These are phyloP conservation scores for Heliocidaris erythrogramma DNA, from an alignment of 35 echinoderm and acorn worm genomes.

Conservation along the genomic window DNA sequence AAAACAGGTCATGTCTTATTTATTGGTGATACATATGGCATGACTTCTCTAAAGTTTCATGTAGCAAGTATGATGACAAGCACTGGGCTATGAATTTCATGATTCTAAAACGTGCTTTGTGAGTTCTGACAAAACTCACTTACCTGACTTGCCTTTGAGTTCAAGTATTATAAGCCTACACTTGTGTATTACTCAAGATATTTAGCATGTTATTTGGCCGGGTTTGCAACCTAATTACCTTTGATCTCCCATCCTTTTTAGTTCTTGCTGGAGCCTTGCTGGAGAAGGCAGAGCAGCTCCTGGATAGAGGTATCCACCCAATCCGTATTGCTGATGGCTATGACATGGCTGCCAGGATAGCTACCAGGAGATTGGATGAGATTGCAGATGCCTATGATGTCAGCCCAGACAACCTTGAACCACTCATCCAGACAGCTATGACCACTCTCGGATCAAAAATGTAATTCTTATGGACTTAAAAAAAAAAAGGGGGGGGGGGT, in stretches of 20 bases:
- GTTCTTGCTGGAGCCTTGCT: conserved; percentile 92
- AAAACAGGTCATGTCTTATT: too few species aligned
- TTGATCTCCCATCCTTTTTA: conserved; percentile 9
- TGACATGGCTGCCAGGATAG: conserved; percentile 88
- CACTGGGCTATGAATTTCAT: conserved; percentile 44
- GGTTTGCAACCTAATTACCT: not conserved
- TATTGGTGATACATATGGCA: too few species aligned
- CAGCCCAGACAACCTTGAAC: conserved; percentile 77
- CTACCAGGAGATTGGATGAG: conserved; percentile 74
- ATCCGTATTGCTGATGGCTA: conserved; percentile 97
- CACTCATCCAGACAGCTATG: conserved; percentile 90
- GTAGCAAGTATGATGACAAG: conserved; percentile 46
- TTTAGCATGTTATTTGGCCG: not conserved
- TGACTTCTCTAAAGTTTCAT: too few species aligned
- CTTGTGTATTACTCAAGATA: not conserved
- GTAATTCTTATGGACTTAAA: conserved; percentile 58
- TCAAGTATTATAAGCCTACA: not conserved
- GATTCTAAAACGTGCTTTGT: conserved; percentile 36
- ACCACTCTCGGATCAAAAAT: conserved; percentile 98
- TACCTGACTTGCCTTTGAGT: not conserved
- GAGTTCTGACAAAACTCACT: conserved; percentile 50
- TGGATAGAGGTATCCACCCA: conserved; percentile 91
- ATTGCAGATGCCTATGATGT: conserved; percentile 90
- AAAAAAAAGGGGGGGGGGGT: too few species aligned
- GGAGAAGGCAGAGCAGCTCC: conserved; percentile 84